Base-by-base conservation (phyloP, 2,888 invertebrate species). In the Coelinius sp. region DNA sequence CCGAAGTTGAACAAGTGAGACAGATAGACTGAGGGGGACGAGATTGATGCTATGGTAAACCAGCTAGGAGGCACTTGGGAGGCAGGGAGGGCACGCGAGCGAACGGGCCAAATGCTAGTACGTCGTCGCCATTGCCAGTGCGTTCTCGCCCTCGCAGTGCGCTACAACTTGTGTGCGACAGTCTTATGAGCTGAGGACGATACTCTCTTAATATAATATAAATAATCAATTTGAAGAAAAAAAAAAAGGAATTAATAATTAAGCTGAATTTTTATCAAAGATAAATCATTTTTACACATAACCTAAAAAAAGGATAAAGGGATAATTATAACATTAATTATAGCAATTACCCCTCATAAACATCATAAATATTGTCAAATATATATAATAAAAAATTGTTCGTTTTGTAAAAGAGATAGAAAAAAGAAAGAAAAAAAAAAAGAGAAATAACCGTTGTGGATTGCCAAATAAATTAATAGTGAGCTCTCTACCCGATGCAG, bases 71-170 rank as follows among this genome's bases (percentile, higher is more conserved):
- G 79, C 78, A 81, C 77, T 77, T 81, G 84, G 80, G 81, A 82
- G 83, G 86, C 73, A 77, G 78, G 79, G 77, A 78, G 78, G 78
- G 77, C 76, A 75, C 74, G 73, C 75, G 77, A 76, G 76, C 76
- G 75, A 79, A 75, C 83, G 84, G 82, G 81, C 81, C 80, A 83
- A n/a, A 83, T 81, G 77, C 78, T 84, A 85, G 84, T 88, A 89
- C 88, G 85, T 89, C 86, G 90, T 89, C 87, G 90, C 90, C 87
- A 87, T 87, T 87, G 87, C 87, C 83, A 85, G 86, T 80, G 84
- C 83, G 83, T 82, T 84, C 82, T 86, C 85, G 85, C 84, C 83
- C 83, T 84, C 83, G 85, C 83, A 82, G 79, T 78, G 77, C 75
- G 77, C 63, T 63, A 38, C 63, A 41, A 75, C 75, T 76, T 74